These are phyloP conservation scores for Pempheris klunzingeri DNA, from an alignment of 2,797 vertebrate genomes.

Conservation along the genomic window DNA sequence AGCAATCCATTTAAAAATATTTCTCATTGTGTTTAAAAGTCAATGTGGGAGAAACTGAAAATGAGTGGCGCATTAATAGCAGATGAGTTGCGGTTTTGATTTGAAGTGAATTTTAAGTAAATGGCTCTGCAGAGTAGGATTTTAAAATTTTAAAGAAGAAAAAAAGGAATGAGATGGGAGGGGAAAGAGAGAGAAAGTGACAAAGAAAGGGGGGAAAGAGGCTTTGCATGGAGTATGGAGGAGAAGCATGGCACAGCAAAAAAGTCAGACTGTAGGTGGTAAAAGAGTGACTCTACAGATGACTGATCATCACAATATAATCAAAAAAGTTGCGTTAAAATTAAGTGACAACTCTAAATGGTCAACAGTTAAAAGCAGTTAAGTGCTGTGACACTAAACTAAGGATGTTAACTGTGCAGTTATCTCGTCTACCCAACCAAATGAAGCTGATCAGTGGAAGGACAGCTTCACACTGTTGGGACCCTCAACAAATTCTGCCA, in stretches of 20 bases:
- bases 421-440: not conserved
- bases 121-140: not conserved
- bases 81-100: not conserved
- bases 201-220: not conserved
- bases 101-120: slow-evolving; percentile 1
- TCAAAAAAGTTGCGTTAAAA: not conserved
- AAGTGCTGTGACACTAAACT: not conserved
- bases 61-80: not conserved
- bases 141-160: slow-evolving; percentile 3
- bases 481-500: not conserved
- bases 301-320: not conserved
- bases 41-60: not conserved
- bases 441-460: slow-evolving; percentile 5
- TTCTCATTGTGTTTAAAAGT: not conserved
- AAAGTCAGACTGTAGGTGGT: not conserved
- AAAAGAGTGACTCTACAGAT: not conserved
- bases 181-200: not conserved
- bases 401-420: not conserved
- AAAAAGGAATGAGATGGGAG: not conserved
- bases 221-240: not conserved
- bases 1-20: not conserved
- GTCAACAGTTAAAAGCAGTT: not conserved
- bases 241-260: not conserved
- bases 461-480: slow-evolving; percentile 4
- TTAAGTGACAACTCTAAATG: not conserved